phyloP scores from a whole-genome alignment of 2,113 vertebrate genomes.

The Spheniscus mendiculus region DNA sequence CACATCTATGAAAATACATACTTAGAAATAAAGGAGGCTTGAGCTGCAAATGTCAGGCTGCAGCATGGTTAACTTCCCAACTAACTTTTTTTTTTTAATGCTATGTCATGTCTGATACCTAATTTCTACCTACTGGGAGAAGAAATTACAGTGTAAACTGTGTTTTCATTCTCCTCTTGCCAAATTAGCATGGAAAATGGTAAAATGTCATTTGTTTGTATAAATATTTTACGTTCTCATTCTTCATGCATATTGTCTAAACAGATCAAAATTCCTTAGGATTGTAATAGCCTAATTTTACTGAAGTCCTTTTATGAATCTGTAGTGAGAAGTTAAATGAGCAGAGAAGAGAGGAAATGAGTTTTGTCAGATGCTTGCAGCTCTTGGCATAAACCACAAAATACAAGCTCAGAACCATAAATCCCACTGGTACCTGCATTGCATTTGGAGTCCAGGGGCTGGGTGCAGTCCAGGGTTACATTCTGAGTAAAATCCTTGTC shows the following conservation, averaged over 20 bases:
- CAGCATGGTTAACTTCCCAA: constrained; percentile 15
- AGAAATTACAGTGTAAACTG: neutral
- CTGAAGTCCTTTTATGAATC: neutral
- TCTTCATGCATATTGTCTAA: neutral
- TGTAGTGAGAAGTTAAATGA: neutral
- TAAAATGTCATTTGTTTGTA: constrained; percentile 18
- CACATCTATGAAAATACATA: neutral
- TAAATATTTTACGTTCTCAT: neutral
- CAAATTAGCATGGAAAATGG: neutral
- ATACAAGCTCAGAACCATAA: neutral
- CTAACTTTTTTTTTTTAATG: neutral
- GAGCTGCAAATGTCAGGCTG: neutral
- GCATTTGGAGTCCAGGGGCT: neutral
- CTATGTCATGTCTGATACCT: neutral
- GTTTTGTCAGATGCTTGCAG: neutral
- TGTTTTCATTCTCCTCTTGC: neutral
- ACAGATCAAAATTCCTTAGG: neutral
- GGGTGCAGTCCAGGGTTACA: neutral
- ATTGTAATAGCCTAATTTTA: neutral
- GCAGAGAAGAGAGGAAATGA: neutral
- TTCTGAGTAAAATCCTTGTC: neutral
- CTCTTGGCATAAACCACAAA: neutral
- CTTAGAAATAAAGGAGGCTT: neutral
- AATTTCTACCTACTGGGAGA: neutral
- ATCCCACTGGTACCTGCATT: neutral